phyloP scores from a whole-genome alignment of 37 sponge, comb jelly and placozoan genomes.

The Corticium candelabrum region DNA sequence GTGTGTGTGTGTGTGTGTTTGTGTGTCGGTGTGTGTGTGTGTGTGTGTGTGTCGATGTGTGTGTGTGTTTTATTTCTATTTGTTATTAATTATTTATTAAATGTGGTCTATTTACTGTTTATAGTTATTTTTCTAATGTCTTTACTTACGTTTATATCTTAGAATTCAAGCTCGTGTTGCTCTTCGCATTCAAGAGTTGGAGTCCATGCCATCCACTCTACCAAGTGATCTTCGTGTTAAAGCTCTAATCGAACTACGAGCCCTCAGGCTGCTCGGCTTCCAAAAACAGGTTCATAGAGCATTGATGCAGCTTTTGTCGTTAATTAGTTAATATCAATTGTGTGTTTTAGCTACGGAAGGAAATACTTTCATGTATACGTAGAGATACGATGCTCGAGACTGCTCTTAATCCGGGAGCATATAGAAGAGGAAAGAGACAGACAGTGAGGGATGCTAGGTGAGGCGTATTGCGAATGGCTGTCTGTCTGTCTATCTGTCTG shows the following conservation, averaged over 20 bases:
- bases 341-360: conserved; percentile 58
- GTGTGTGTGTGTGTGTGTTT: too few relatives aligned
- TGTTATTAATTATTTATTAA: conserved; percentile 1
- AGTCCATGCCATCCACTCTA: conserved; percentile 23
- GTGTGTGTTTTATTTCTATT: conserved; percentile 2
- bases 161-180: conserved; percentile 70
- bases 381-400: conserved; percentile 90
- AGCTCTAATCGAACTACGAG: conserved; percentile 83
- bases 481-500: too few relatives aligned
- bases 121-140: background rate
- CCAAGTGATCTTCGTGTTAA: conserved; percentile 41
- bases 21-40: too few relatives aligned
- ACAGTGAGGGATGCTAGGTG: conserved; percentile 79
- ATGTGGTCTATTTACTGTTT: background rate
- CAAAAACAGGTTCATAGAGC: conserved; percentile 61
- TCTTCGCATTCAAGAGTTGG: conserved; percentile 75
- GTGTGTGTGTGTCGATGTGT: too few relatives aligned
- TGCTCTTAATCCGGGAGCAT: conserved; percentile 84
- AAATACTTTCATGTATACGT: conserved; percentile 58
- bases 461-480: too few relatives aligned
- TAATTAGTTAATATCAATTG: background rate
- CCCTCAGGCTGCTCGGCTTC: conserved; percentile 76
- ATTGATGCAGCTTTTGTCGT: background rate
- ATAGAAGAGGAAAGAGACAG: conserved; percentile 91
- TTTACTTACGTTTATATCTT: background rate